A percentile compares a stretch with the other conserved stretches of the same genome.
Evolutionary conservation across 2,797 vertebrate species (phyloP).

Genomic region (Sus cebifrons): DNA sequence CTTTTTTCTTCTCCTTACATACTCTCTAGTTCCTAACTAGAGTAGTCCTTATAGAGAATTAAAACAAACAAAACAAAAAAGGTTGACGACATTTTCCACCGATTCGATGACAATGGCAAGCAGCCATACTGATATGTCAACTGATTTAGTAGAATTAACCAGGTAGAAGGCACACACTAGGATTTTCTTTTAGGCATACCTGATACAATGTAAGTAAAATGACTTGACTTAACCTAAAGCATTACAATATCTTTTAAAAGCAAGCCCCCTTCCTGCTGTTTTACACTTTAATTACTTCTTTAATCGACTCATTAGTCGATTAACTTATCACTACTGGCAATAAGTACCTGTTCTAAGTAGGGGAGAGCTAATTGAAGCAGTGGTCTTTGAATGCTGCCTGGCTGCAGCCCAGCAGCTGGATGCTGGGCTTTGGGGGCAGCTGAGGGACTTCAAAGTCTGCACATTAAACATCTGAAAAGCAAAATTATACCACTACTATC

Average conservation of each 20-base stretch:
- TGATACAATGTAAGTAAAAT: conserved; percentile 58
- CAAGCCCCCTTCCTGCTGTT: conserved; percentile 73
- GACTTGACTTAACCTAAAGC: conserved; percentile 77
- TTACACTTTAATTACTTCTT: conserved; percentile 83
- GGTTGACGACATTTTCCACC: background rate
- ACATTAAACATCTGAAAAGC: background rate
- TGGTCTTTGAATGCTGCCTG: conserved; percentile 74
- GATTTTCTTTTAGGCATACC: conserved; percentile 1
- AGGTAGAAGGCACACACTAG: background rate
- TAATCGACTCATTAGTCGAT: conserved; percentile 83
- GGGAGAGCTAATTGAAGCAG: conserved; percentile 63
- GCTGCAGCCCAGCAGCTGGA: conserved; percentile 1
- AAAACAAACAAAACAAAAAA: background rate
- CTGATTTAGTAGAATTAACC: background rate
- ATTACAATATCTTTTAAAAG: conserved; percentile 76
- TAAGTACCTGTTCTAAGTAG: conserved; percentile 82
- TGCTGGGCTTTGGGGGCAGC: background rate
- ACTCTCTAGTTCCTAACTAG: background rate
- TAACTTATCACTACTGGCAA: conserved; percentile 76
- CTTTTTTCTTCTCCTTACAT: background rate
- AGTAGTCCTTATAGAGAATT: background rate
- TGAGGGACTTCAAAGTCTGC: conserved; percentile 55
- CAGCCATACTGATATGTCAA: background rate
- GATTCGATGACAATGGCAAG: background rate
- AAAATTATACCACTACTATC: background rate